Evolutionary conservation across 1,140 invertebrate genomes (phyloP).

Genomic region (Leptopilina boulardi): DNA sequence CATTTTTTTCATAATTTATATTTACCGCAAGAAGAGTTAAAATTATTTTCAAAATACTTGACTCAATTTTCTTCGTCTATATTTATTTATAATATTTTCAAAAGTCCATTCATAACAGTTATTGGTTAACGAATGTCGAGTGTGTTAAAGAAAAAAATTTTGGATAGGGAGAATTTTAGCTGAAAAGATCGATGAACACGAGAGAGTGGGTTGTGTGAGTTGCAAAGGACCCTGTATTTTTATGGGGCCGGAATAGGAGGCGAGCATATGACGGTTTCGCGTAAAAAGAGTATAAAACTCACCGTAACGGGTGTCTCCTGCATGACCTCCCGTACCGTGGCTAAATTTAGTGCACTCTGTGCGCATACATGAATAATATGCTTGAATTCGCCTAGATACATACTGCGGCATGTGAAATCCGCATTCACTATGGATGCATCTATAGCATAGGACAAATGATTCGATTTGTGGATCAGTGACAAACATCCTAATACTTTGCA

Average conservation of each 20-base stretch:
- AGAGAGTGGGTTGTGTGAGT: background rate
- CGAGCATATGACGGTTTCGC: slow-evolving; percentile 61
- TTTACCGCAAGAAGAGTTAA: too few relatives aligned
- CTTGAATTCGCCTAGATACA: slow-evolving; percentile 58
- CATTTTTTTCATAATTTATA: too few relatives aligned
- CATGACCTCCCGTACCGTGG: slow-evolving; percentile 64
- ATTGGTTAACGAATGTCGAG: background rate
- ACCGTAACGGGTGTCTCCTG: slow-evolving; percentile 61
- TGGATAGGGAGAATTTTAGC: background rate
- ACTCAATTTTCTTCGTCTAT: too few relatives aligned
- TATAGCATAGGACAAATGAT: slow-evolving; percentile 2
- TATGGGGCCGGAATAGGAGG: slow-evolving; percentile 39
- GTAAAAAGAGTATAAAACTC: slow-evolving; percentile 69
- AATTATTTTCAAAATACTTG: too few relatives aligned
- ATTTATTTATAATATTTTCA: too few relatives aligned
- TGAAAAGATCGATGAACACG: background rate
- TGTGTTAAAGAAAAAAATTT: background rate
- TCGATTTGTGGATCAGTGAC: slow-evolving; percentile 1
- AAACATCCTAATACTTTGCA: background rate
- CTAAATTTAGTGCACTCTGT: slow-evolving; percentile 69
- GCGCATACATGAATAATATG: slow-evolving; percentile 70
- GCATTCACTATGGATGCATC: slow-evolving; percentile 10
- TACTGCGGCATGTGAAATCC: slow-evolving; percentile 9
- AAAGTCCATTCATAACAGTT: too few relatives aligned
- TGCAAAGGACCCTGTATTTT: slow-evolving; percentile 45